A percentile compares a stretch with the other conserved stretches of the same genome.
Evolutionary conservation across 2,888 invertebrate species (phyloP).

Genomic region (Microdon myrmicae): DNA sequence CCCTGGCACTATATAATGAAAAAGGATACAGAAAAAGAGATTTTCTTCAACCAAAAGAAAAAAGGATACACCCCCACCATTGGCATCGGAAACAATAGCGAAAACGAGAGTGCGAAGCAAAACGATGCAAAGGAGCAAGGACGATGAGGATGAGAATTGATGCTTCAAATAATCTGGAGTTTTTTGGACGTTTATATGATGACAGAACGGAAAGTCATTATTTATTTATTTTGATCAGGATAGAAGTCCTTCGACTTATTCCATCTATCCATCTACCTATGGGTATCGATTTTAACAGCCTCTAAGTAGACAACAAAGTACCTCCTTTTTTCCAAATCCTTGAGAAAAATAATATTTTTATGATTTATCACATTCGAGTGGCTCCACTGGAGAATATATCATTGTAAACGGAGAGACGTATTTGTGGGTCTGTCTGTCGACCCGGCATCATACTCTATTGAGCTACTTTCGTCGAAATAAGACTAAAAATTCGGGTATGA

Average conservation of each 20-base stretch:
- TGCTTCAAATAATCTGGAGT: constrained; percentile 26
- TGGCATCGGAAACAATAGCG: background rate
- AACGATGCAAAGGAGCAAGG: background rate
- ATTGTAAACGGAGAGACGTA: constrained; percentile 2
- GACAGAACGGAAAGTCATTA: constrained; percentile 42
- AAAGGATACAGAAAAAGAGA: too few species aligned
- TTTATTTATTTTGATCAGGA: constrained; percentile 41
- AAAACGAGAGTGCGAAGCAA: background rate
- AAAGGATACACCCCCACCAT: background rate
- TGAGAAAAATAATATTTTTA: constrained; percentile 17
- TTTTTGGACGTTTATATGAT: constrained; percentile 27
- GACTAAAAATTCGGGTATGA: too few species aligned
- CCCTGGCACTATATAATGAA: background rate
- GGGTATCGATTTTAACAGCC: constrained; percentile 27
- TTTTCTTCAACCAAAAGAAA: too few species aligned
- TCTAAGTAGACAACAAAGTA: background rate
- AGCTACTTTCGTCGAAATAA: too few species aligned
- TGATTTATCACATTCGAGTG: constrained; percentile 29
- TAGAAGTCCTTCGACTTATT: constrained; percentile 21
- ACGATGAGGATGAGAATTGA: constrained; percentile 11
- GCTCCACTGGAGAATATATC: constrained; percentile 5
- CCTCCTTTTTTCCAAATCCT: background rate
- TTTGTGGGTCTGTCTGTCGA: background rate
- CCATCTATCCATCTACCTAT: constrained; percentile 15
- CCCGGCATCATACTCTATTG: too few species aligned